Base-by-base conservation (phyloP, 2,797 vertebrate genomes). In the Scolopax rusticola region DNA sequence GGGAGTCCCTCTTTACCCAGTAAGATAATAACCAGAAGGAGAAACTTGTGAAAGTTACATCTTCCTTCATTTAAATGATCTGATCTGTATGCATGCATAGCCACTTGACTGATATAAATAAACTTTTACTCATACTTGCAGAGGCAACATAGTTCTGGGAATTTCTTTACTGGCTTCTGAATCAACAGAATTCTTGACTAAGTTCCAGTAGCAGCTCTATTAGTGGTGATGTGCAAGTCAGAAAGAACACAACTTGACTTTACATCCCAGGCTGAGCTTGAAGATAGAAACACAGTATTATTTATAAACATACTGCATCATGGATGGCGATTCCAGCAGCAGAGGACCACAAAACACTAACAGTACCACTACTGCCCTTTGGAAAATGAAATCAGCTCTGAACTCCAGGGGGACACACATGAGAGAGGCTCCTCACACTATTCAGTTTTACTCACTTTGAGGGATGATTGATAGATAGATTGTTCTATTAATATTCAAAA, bases 181-280 rank as follows among this genome's bases (percentile, higher is more conserved):
- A 93, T 76, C 85, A 95, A 96, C 91, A 95, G 83, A 79, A 95
- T 93, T 90, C 91, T 87, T 97, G 96, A 94, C 51, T 28, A 40
- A 84, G 70, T 60, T 87, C 93, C 94, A 96, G 69, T 76, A 84
- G 73, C n/a, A 90, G 61, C 65, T 91, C 40, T 81, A 48, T 59
- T 65, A 65, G 59, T 20, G n/a, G 73, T 69, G 61, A 90, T 16
- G 3, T 51, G 59, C 50, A 82, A 91, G 69, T 54, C 0, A 1
- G 73, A 91, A 96, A 93, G 88, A 93, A 81, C 60, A 94, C 8
- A 51, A 30, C 30, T 40, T 53, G 15, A 61, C 65, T 89, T 87
- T 48, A 60, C 59, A 56, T 61, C 8, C 5, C 68, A 91, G 76
- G 59, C 73, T 79, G 50, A 81, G 79, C 63, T 56, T 79, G 59